phyloP scores from a whole-genome alignment of 2,797 vertebrate species.

The Muraenolepis orangiensis region DNA sequence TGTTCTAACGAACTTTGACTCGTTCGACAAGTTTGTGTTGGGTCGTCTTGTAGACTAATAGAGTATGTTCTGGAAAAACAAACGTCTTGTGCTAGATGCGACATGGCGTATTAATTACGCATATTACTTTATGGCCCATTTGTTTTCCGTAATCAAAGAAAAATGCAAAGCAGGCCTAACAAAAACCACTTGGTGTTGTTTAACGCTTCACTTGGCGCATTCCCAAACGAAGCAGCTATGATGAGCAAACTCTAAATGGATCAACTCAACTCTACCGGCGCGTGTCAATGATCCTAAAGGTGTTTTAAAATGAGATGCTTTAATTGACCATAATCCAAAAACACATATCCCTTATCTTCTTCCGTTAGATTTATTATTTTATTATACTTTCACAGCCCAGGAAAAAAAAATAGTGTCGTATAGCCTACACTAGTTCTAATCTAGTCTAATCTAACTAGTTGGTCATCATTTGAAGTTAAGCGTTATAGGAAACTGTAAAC shows the following conservation, averaged over 20 bases:
- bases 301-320: neutral
- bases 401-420: too few relatives aligned
- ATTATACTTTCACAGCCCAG: neutral
- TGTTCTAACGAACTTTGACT: neutral
- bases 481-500: neutral
- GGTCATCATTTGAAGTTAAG: neutral
- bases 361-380: neutral
- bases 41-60: too few relatives aligned
- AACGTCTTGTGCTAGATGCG: too few relatives aligned
- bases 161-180: neutral
- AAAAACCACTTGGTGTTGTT: neutral
- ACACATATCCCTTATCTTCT: neutral
- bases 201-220: neutral
- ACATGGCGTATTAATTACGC: too few relatives aligned
- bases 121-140: too few relatives aligned
- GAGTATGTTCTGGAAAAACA: too few relatives aligned
- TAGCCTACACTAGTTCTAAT: too few relatives aligned
- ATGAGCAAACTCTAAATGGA: neutral
- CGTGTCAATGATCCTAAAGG: neutral
- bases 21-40: too few relatives aligned
- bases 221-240: neutral
- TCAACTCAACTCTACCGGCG: neutral
- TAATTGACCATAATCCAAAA: neutral
- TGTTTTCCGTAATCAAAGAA: too few relatives aligned
- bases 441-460: too few relatives aligned